Evolutionary conservation across 2,113 vertebrate species (phyloP).

Genomic region (Saguinus imperator): DNA sequence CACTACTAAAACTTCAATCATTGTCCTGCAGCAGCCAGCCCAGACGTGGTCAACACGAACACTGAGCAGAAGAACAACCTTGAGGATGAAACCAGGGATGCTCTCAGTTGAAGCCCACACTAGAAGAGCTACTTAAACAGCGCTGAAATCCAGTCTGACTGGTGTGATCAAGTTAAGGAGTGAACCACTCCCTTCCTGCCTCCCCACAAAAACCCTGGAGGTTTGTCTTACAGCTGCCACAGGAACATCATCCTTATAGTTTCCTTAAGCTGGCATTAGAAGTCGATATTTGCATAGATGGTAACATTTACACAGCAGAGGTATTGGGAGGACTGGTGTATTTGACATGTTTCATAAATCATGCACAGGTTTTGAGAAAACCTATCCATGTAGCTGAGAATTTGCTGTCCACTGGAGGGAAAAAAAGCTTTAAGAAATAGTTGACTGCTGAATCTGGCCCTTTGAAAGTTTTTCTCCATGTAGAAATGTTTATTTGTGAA

Average conservation of each 20-base stretch:
- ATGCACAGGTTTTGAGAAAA: not conserved
- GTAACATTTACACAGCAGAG: constrained; percentile 24
- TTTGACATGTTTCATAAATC: not conserved
- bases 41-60: not conserved
- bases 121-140: not conserved
- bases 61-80: not conserved
- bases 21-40: not conserved
- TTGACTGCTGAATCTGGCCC: not conserved
- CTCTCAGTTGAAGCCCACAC: not conserved
- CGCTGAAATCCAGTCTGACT: not conserved
- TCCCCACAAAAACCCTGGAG: not conserved
- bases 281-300: constrained; percentile 32
- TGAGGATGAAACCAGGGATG: not conserved
- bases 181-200: not conserved
- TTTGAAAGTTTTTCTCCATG: not conserved
- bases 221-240: not conserved
- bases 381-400: not conserved
- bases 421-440: not conserved
- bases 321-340: not conserved
- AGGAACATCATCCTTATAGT: not conserved
- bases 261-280: constrained; percentile 2
- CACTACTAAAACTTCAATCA: not conserved
- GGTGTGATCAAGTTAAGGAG: not conserved
- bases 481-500: constrained; percentile 1
- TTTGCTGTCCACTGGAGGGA: not conserved